Evolutionary conservation across 2,888 invertebrate genomes (phyloP), one percentile per base, ranked within the genome.

Genomic region (Brenthis hecate): DNA sequence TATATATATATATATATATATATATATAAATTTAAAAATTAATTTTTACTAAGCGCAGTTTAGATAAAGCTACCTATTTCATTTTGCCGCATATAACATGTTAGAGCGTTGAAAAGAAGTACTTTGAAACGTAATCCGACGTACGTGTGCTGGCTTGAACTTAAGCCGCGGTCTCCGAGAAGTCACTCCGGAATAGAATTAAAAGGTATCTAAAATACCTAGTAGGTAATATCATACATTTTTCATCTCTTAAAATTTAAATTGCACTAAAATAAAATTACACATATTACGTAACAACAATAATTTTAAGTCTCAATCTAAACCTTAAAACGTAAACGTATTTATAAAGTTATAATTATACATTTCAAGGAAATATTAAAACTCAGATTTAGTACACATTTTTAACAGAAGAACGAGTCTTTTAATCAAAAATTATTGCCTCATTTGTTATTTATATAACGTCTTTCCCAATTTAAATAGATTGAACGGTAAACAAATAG

Each of bases 401-500:
- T 43, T 43, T 43, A 43, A 13, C 16, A 62, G 16, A 53, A 53
- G 53, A 53, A 8, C 13, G 36, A 13, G 51, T 3, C 8, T 5
- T 54, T 14, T 19, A 6, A 23, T 66, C 54, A 16, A 55, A 66
- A 61, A 56, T 48, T 47, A 56, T 51, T 36, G 23, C 2, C 50
- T 56, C 55, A 56, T 61, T 66, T 61, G 56, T 61, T 61, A 66
- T 61, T 55, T 56, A 66, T 56, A 48, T 61, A 66, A 66, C 56
- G 48, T 56, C 48, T 28, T 50, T 55, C 50, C 48, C 56, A 50
- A 61, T 56, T 61, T 56, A 61, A 56, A 66, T 66, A 66, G 66
- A 61, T 66, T 66, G 66, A 66, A 66, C 55, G 50, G 48, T 61
- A 60, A 61, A 60, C 56, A 66, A 66, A 66, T 66, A 50, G 61